These are phyloP conservation scores for Pseudococcus viburni DNA, from an alignment of 2,888 invertebrate genomes.

Conservation along the genomic window DNA sequence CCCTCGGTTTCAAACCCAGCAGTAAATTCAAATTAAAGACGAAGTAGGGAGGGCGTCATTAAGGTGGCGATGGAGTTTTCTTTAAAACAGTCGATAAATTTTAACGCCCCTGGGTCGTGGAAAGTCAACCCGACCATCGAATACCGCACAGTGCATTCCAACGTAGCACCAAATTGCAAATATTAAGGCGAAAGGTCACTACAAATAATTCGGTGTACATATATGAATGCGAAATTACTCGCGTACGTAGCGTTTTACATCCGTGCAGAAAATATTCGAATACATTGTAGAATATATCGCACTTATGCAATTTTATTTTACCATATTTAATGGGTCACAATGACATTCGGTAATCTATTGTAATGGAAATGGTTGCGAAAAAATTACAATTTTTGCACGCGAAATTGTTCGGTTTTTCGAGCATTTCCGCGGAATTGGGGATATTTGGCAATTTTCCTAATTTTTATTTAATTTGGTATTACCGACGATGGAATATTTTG, in stretches of 20 bases:
- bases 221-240: not conserved
- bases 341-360: not conserved
- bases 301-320: not conserved
- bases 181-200: not conserved
- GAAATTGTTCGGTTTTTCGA: not conserved
- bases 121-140: not conserved
- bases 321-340: not conserved
- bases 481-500: too few relatives aligned
- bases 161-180: not conserved
- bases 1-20: not conserved
- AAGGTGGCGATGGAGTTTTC: not conserved
- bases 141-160: not conserved
- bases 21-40: not conserved
- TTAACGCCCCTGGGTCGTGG: not conserved
- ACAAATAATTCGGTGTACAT: not conserved
- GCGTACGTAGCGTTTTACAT: not conserved
- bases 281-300: not conserved
- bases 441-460: not conserved
- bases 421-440: not conserved
- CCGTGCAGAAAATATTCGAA: not conserved
- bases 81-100: not conserved
- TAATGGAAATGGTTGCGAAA: not conserved
- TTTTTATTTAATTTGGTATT: too few relatives aligned
- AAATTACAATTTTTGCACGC: not conserved
- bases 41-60: not conserved